Percentiles rank a stretch among this genome's conserved stretches.
Evolutionary conservation across 2,888 invertebrate genomes (phyloP).

Genomic region (Lithosia quadra): DNA sequence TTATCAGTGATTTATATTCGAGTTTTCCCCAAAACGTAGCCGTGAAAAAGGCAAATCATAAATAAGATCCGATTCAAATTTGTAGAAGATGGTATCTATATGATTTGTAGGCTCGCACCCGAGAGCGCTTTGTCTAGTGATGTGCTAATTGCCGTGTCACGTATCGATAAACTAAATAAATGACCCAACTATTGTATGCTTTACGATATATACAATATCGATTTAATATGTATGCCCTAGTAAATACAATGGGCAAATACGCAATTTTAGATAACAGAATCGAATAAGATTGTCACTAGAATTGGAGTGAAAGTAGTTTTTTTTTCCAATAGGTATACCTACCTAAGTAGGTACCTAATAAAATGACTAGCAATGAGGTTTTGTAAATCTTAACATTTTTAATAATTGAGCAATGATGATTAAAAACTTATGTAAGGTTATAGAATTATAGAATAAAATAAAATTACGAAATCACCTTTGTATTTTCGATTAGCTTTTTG

Average conservation of each 20-base stretch:
- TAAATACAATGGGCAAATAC: slow-evolving; percentile 21
- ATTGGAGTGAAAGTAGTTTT: background rate
- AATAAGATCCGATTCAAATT: slow-evolving; percentile 88
- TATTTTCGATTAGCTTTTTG: no score
- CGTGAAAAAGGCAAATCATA: slow-evolving; percentile 87
- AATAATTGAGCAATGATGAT: no score
- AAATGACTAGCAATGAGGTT: no score
- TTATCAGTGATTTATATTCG: slow-evolving; percentile 84
- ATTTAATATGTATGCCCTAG: slow-evolving; percentile 30
- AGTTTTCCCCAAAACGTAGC: slow-evolving; percentile 85
- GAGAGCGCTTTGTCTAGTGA: slow-evolving; percentile 83
- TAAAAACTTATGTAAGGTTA: no score
- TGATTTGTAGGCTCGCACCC: slow-evolving; percentile 86
- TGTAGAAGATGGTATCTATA: slow-evolving; percentile 87
- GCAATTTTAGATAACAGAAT: slow-evolving; percentile 18
- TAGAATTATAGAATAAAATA: no score
- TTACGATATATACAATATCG: slow-evolving; percentile 49
- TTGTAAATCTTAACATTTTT: no score
- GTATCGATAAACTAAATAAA: slow-evolving; percentile 72
- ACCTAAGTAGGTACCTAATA: no score
- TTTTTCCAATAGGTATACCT: background rate
- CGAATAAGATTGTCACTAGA: slow-evolving; percentile 20
- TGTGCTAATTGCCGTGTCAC: slow-evolving; percentile 80
- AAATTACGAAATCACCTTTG: no score
- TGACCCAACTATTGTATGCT: slow-evolving; percentile 52